Conservation (phyloP, 1,140 invertebrate species). For the Elymnias hypermnestra region DNA sequence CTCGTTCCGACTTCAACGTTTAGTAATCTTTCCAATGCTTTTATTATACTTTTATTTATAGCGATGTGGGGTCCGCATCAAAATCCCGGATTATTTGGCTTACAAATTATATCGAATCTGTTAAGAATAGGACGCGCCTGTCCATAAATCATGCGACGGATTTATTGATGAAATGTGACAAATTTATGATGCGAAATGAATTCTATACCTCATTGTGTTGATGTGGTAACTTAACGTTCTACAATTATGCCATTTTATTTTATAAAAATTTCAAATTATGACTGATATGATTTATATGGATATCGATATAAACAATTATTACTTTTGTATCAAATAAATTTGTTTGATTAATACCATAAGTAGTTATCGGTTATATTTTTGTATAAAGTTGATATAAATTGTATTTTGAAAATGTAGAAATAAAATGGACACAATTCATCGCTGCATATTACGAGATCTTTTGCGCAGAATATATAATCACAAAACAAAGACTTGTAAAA, state of each 20-base stretch:
- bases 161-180: constrained; percentile 64
- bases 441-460: too few relatives aligned
- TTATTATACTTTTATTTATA: constrained; percentile 69
- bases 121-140: constrained; percentile 62
- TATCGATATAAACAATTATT: too few relatives aligned
- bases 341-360: too few relatives aligned
- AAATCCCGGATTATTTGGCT: constrained; percentile 71
- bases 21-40: constrained; percentile 58
- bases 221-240: constrained; percentile 2
- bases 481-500: background rate
- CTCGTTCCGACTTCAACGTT: constrained; percentile 47
- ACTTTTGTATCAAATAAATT: too few relatives aligned
- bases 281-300: too few relatives aligned
- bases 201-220: constrained; percentile 22
- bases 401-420: too few relatives aligned
- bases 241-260: too few relatives aligned
- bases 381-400: too few relatives aligned
- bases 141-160: constrained; percentile 61
- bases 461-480: background rate
- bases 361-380: too few relatives aligned
- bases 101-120: constrained; percentile 72
- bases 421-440: too few relatives aligned
- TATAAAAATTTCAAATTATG: too few relatives aligned
- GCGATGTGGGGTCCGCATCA: constrained; percentile 50
- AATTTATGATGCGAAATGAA: constrained; percentile 43